Evolutionary conservation across 2,888 invertebrate species (phyloP), one percentile per base, ranked within the genome.

Genomic region (Pachliopta kotzebuea): DNA sequence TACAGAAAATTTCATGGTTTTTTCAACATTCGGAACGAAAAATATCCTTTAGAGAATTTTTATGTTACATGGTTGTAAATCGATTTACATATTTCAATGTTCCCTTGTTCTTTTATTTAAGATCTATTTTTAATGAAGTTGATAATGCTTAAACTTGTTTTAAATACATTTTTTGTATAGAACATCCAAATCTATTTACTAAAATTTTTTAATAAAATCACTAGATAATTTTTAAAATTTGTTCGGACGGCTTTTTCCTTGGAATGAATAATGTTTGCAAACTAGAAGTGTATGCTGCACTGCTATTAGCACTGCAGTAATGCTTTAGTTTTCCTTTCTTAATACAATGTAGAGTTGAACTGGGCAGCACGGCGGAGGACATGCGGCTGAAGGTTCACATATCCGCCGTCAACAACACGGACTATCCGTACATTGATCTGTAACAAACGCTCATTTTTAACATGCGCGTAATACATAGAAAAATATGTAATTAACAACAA

Each of bases 361-460:
- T 75, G 81, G 53, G 79, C 82, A 37, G 87, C 74, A 60, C 90
- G 86, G 7, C 86, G 84, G 26, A 88, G 78, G 17, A 83, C 80
- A 71, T 88, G 91, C 8, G 86, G 80, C 65, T 84, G 86, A 9
- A 87, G 74, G 7, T 86, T 76, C 61, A 81, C 76, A 79, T 82
- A 91, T 1, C 83, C 84, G 72, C 73, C 95, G 60, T 90, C 90
- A 1, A 86, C 76, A 7, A 89, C 86, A 59, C 96, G 93, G 60
- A 96, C 74, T n/a, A 97, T 92, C 63, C 96, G 93, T 60, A 96
- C 89, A 79, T 97, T 97, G 45, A 94, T 91, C 87, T 91, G 82
- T 0, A 80, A 81, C 20, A 55, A 69, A 62, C 50, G 18, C 8
- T 45, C n/a, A n/a, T 0, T 45, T 14, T n/a, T 18, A n/a, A n/a